Evolutionary conservation across 2,888 invertebrate genomes (phyloP).

Genomic region (Tachina lurida): DNA sequence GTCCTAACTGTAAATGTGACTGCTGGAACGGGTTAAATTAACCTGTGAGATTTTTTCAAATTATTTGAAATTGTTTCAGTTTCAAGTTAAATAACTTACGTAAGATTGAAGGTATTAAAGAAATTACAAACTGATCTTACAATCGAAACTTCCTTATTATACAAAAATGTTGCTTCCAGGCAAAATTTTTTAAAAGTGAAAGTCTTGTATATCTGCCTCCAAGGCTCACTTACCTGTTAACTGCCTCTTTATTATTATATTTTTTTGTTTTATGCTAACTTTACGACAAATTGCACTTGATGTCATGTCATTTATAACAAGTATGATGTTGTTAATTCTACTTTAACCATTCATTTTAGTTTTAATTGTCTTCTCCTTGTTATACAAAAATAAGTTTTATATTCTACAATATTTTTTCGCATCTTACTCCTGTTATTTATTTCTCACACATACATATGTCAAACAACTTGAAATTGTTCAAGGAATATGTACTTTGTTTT

Average conservation of each 20-base stretch:
- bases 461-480: slow-evolving; percentile 66
- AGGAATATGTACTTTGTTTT: slow-evolving; percentile 25
- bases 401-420: slow-evolving; percentile 6
- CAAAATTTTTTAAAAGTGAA: no score
- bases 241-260: neutral
- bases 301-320: neutral
- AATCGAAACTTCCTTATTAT: no score
- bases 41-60: no score
- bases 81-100: no score
- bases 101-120: no score
- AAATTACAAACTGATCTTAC: no score
- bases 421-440: slow-evolving; percentile 49
- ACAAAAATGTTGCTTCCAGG: no score
- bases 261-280: neutral
- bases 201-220: no score
- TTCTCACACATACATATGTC: slow-evolving; percentile 65
- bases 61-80: no score
- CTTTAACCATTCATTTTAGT: neutral
- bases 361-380: neutral
- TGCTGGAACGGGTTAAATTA: no score
- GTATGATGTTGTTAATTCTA: neutral
- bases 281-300: neutral
- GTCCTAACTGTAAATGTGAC: no score
- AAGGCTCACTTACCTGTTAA: no score
- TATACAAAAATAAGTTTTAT: slow-evolving; percentile 7